Evolutionary conservation across 1,140 invertebrate genomes (phyloP).

Genomic region (Ceratoteleas bidentatus): DNA sequence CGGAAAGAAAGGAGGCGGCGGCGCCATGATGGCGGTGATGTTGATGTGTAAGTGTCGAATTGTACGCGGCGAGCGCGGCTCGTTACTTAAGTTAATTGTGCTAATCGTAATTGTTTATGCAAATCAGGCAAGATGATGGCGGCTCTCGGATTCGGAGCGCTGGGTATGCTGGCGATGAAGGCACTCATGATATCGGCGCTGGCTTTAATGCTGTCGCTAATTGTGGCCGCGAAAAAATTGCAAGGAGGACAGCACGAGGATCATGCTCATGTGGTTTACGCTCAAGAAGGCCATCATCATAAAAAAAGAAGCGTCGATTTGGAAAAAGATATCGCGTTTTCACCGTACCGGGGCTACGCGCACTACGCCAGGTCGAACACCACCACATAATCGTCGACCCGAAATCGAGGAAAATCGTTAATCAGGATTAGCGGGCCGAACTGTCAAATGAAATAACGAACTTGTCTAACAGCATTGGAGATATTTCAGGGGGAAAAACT

Average conservation of each 20-base stretch:
- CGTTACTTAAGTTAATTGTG: neutral
- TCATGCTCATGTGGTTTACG: constrained; percentile 87
- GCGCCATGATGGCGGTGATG: too few species aligned
- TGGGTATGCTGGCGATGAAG: constrained; percentile 88
- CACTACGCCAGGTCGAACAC: constrained; percentile 36
- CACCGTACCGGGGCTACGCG: constrained; percentile 83
- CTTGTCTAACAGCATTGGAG: too few species aligned
- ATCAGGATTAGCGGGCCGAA: too few species aligned
- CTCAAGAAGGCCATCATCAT: constrained; percentile 84
- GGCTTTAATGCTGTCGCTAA: constrained; percentile 87
- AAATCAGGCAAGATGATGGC: constrained; percentile 84
- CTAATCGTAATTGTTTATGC: constrained; percentile 2
- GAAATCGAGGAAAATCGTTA: too few species aligned
- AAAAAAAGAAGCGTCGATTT: constrained; percentile 79
- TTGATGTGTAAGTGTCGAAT: neutral
- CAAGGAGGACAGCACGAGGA: constrained; percentile 82
- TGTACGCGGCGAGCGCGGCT: neutral
- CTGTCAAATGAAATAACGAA: too few species aligned
- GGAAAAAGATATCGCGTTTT: constrained; percentile 60
- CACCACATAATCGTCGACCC: constrained; percentile 8
- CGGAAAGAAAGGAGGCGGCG: too few species aligned
- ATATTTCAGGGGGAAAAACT: too few species aligned
- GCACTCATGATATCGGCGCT: constrained; percentile 84
- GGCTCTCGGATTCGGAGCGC: constrained; percentile 86
- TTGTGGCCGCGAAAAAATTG: constrained; percentile 87